Evolutionary conservation across 2,888 invertebrate genomes (phyloP).

Genomic region (Stegophylla sp.): DNA sequence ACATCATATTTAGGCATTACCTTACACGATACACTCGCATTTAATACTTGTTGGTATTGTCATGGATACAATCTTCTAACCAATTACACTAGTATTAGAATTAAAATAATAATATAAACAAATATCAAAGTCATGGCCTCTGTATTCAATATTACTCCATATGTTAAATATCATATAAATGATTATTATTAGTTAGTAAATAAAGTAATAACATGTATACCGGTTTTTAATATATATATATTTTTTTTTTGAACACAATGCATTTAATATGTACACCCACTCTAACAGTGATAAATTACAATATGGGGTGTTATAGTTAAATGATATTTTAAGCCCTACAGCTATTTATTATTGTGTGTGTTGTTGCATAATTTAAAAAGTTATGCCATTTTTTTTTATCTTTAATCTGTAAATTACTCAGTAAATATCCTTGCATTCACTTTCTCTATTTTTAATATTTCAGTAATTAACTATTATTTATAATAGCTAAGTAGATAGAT

Average conservation of each 20-base stretch:
- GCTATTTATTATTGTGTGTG: not conserved
- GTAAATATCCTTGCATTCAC: not conserved
- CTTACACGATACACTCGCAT: not conserved
- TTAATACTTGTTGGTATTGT: not conserved
- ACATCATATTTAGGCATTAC: not conserved
- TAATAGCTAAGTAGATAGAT: not conserved
- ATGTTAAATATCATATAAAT: not conserved
- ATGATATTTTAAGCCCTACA: too few species aligned
- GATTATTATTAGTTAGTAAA: not conserved
- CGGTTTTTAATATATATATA: not conserved
- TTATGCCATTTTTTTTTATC: not conserved
- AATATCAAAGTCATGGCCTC: constrained; percentile 27
- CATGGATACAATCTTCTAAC: not conserved
- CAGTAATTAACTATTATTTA: not conserved
- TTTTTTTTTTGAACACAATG: too few species aligned
- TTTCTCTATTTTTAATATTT: constrained; percentile 1
- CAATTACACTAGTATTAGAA: not conserved
- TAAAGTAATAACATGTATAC: not conserved
- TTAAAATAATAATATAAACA: constrained; percentile 10
- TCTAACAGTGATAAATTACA: too few species aligned
- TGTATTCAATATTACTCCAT: not conserved
- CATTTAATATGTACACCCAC: too few species aligned
- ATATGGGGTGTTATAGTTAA: too few species aligned
- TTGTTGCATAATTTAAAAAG: not conserved
- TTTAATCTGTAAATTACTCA: not conserved